Percentiles rank a stretch among this genome's conserved stretches.
Evolutionary conservation across 1,140 invertebrate species (phyloP).

Genomic region (Micrasema longulum): DNA sequence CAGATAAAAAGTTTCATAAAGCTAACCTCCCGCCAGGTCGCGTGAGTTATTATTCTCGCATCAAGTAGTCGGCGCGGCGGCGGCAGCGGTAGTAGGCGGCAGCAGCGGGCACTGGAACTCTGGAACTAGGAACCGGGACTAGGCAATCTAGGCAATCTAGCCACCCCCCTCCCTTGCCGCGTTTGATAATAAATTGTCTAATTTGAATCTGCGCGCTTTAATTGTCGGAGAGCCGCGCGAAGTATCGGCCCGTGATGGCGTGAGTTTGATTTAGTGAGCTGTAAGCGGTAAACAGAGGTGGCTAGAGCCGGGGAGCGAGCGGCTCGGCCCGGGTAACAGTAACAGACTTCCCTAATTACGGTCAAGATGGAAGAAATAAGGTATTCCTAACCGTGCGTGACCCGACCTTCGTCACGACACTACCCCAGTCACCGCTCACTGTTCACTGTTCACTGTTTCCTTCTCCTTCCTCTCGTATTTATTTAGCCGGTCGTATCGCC

Average conservation of each 20-base stretch:
- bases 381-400: constrained; percentile 26
- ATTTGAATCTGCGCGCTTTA: neutral
- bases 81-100: too few species aligned
- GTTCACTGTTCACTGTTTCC: too few species aligned
- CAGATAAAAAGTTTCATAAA: too few species aligned
- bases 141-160: too few species aligned
- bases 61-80: too few species aligned
- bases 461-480: constrained; percentile 18
- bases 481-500: constrained; percentile 32
- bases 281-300: too few species aligned
- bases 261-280: constrained; percentile 3
- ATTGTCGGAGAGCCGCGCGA: neutral
- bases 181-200: neutral
- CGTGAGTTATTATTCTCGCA: too few species aligned
- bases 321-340: neutral
- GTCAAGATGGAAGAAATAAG: constrained; percentile 15
- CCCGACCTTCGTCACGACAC: constrained; percentile 29
- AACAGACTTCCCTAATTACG: constrained; percentile 26
- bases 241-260: neutral
- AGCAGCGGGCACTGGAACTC: too few species aligned
- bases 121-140: too few species aligned
- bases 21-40: too few species aligned
- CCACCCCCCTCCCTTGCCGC: neutral
- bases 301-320: neutral
- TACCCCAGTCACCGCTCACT: constrained; percentile 1